A percentile compares a stretch with the other conserved stretches of the same genome.
These are phyloP conservation scores for Ursus arctos DNA, from an alignment of 2,113 vertebrate species.

Conservation along the genomic window DNA sequence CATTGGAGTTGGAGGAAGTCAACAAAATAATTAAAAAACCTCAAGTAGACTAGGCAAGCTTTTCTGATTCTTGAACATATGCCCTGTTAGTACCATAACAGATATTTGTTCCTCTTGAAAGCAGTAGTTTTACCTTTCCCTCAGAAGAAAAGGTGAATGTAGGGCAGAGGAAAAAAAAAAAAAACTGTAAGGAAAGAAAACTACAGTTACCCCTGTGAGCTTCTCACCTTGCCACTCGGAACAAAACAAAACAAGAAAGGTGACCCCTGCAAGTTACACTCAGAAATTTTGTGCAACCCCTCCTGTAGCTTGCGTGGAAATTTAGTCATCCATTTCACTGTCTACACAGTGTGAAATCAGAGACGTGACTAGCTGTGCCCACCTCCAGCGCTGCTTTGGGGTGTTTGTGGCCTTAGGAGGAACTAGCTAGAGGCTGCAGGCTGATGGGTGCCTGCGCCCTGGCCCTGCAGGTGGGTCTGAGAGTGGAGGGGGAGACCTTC, in stretches of 20 bases:
- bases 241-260: background rate
- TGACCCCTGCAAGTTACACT: background rate
- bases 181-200: background rate
- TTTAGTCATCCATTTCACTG: background rate
- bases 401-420: background rate
- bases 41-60: background rate
- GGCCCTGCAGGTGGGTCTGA: background rate
- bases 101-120: conserved; percentile 13
- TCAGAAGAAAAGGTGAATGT: conserved; percentile 17
- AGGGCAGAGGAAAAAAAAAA: background rate
- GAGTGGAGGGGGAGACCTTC: background rate
- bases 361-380: background rate
- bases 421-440: background rate
- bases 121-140: conserved; percentile 3
- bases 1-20: conserved; percentile 1
- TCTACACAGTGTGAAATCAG: background rate
- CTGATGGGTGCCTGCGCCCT: background rate
- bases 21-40: background rate
- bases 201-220: background rate
- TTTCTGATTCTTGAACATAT: conserved; percentile 36
- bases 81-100: background rate
- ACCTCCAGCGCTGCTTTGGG: background rate
- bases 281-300: background rate
- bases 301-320: background rate
- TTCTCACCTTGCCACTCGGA: background rate